Evolutionary conservation across 2,797 vertebrate genomes (phyloP), one percentile per base, ranked within the genome.

Genomic region (Atherinosoma microstoma): DNA sequence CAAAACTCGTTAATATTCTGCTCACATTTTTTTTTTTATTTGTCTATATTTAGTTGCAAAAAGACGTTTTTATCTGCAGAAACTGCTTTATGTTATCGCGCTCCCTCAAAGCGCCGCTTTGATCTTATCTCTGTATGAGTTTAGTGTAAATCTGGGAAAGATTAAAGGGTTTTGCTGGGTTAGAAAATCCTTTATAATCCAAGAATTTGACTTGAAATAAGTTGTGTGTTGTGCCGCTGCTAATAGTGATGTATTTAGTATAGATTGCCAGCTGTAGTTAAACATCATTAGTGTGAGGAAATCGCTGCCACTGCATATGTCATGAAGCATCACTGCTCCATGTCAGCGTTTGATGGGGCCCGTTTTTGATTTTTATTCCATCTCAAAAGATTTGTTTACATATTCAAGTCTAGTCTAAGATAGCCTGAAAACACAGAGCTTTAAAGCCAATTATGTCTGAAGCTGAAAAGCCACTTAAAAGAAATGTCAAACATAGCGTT

Each of bases 131-230:
- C 49, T 22, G 22, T 54, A 35, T 54, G 38, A 65, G 34, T 82
- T 75, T 56, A 59, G n/a, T 73, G 61, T 64, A 61, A 87, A 70
- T 82, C 77, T 82, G 67, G 59, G 54, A 4, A 78, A 84, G 79
- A 88, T 82, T 88, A 85, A 87, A 77, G n/a, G 47, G 54, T 70
- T 87, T 83, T 71, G 57, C 75, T 79, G 58, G 30, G 59, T 71
- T 53, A 36, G 40, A 81, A 82, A 81, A 75, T 79, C 73, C 27
- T 4, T 63, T 54, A 56, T 82, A 87, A 84, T 86, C 82, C 59
- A 66, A 36, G 22, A 29, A 30, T 42, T 64, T 70, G 62, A 72
- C 66, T 82, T 71, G 56, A 75, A 79, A 80, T 85, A 79, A 78
- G 58, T 15, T 20, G 64, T 38, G 1, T 64, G 36, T 27, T 75